Percentiles rank a stretch among this genome's conserved stretches.
phyloP scores from a whole-genome alignment of 2,888 invertebrate species.

The Pantelozetes paolii region DNA sequence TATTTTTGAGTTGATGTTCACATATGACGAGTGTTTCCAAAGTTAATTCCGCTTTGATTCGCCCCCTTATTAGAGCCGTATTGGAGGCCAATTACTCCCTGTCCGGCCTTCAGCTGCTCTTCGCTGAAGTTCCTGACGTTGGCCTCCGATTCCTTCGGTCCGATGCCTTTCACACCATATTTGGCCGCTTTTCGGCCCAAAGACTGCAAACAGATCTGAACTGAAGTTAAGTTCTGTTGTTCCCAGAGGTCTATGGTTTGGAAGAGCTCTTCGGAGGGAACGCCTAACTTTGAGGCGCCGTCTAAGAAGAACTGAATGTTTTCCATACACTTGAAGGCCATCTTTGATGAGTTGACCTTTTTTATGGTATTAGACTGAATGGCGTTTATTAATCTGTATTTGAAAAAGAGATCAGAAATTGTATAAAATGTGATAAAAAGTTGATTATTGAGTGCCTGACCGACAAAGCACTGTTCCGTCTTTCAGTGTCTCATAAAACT shows the following conservation, averaged over 20 bases:
- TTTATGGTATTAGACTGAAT: slow-evolving; percentile 80
- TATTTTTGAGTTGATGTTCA: slow-evolving; percentile 57
- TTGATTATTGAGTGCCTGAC: slow-evolving; percentile 57
- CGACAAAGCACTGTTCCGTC: slow-evolving; percentile 87
- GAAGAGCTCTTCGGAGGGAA: slow-evolving; percentile 89
- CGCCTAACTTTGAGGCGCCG: slow-evolving; percentile 76
- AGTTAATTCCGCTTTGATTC: slow-evolving; percentile 90
- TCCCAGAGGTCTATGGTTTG: slow-evolving; percentile 98
- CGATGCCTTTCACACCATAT: slow-evolving; percentile 67
- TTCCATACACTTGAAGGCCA: slow-evolving; percentile 98
- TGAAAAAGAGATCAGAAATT: slow-evolving; percentile 21
- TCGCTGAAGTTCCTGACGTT: slow-evolving; percentile 89
- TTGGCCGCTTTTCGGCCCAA: slow-evolving; percentile 74
- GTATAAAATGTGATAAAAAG: slow-evolving; percentile 29
- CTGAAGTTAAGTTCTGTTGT: slow-evolving; percentile 88
- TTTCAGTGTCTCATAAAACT: slow-evolving; percentile 80
- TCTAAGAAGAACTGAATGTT: slow-evolving; percentile 87
- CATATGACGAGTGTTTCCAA: slow-evolving; percentile 96
- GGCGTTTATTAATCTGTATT: slow-evolving; percentile 72
- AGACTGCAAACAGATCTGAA: slow-evolving; percentile 89
- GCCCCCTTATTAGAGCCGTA: slow-evolving; percentile 98
- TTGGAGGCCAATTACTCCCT: slow-evolving; percentile 80
- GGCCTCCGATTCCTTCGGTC: slow-evolving; percentile 93
- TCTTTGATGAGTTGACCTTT: slow-evolving; percentile 81
- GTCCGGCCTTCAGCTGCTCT: slow-evolving; percentile 87